These are phyloP conservation scores for Exephanes ischioxanthus DNA, from an alignment of 2,888 invertebrate genomes.

Conservation along the genomic window DNA sequence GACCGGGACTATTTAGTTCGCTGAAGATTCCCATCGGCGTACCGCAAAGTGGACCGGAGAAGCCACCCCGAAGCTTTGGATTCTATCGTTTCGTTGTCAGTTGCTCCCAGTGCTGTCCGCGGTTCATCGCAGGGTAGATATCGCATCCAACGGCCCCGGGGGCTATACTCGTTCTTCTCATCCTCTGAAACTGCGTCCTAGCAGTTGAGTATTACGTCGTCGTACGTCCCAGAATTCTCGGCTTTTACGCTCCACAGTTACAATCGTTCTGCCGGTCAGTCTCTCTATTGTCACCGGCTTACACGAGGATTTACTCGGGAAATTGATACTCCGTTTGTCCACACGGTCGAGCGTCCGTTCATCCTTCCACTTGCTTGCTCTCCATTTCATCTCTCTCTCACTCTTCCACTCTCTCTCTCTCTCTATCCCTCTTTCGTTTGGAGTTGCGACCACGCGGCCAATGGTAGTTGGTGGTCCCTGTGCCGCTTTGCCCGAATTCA, in stretches of 20 bases:
- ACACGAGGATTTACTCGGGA: constrained; percentile 79
- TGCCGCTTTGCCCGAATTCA: constrained; percentile 54
- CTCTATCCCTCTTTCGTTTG: constrained; percentile 51
- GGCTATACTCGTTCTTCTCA: constrained; percentile 25
- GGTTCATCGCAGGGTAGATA: constrained; percentile 21
- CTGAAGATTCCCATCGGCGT: background rate
- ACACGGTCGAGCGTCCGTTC: constrained; percentile 68
- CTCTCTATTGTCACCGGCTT: constrained; percentile 78
- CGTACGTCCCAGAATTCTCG: constrained; percentile 52
- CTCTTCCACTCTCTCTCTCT: constrained; percentile 33
- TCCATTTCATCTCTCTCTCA: constrained; percentile 30
- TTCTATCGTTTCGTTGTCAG: constrained; percentile 12
- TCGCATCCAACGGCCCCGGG: constrained; percentile 18
- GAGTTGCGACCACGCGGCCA: constrained; percentile 58
- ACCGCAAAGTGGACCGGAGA: background rate
- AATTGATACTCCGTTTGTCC: constrained; percentile 80
- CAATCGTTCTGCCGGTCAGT: constrained; percentile 59
- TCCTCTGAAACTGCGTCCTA: constrained; percentile 29
- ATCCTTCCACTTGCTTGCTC: constrained; percentile 53
- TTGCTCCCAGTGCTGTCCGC: background rate
- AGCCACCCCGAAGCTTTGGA: constrained; percentile 11
- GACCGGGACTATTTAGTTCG: background rate
- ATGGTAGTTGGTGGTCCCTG: constrained; percentile 34
- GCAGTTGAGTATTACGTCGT: constrained; percentile 27
- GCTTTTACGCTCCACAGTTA: constrained; percentile 58